Evolutionary conservation across 2,888 invertebrate genomes (phyloP).

Genomic region (Phymatocera aterrima): DNA sequence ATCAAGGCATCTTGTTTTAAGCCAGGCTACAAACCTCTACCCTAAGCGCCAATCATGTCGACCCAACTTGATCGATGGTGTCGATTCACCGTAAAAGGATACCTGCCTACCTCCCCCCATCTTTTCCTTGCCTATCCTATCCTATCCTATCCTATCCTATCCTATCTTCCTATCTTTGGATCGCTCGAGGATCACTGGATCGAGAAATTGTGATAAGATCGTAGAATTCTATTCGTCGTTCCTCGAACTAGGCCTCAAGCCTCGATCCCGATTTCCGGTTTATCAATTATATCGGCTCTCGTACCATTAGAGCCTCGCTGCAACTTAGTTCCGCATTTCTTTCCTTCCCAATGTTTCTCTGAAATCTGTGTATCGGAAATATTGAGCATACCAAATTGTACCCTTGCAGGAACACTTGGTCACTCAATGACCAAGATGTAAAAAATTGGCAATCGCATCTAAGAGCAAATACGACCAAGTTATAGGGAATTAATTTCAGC

Average conservation of each 20-base stretch:
- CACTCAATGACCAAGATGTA: too few species aligned
- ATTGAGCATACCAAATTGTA: not conserved
- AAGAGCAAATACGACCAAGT: too few species aligned
- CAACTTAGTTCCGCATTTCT: not conserved
- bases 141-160: conserved; percentile 8
- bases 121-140: conserved; percentile 23
- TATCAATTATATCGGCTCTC: conserved; percentile 24
- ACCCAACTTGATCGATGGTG: conserved; percentile 66
- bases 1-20: conserved; percentile 70
- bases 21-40: conserved; percentile 63
- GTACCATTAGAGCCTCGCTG: not conserved
- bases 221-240: conserved; percentile 32
- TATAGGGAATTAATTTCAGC: too few species aligned
- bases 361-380: too few species aligned
- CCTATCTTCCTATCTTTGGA: conserved; percentile 1
- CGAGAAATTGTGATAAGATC: conserved; percentile 39
- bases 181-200: conserved; percentile 39
- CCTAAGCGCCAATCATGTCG: conserved; percentile 67
- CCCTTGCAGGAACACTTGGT: too few species aligned
- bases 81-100: conserved; percentile 63
- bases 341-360: not conserved
- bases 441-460: too few species aligned
- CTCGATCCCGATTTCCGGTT: not conserved
- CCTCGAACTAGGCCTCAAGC: not conserved
- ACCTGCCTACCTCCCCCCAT: conserved; percentile 49